Base-by-base conservation (phyloP, 2,113 vertebrate genomes). In the Dunckerocampus dactyliophorus region DNA sequence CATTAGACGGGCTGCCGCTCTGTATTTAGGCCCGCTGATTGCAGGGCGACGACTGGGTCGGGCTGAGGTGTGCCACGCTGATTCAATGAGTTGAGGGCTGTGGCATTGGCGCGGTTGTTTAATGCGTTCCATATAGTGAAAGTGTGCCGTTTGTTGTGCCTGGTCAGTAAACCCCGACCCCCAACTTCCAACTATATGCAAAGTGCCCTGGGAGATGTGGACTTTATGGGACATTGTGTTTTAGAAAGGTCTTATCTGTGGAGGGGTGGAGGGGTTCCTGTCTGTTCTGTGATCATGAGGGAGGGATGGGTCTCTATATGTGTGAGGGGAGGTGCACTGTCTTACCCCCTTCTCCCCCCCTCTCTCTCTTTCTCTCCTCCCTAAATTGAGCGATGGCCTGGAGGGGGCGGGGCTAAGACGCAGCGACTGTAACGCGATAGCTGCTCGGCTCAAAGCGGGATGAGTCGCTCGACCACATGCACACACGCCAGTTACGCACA, bases 391-490 rank as follows among this genome's bases (percentile, higher is more conserved):
- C 69, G 37, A 55, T 20, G 17, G 17, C n/a, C 6, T 13, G 88
- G 84, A 80, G 92, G 88, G 76, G 93, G 92, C 90, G 93, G 92
- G 81, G 89, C 83, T 83, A 83, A 80, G 81, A 87, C 88, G 88
- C 87, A 66, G 74, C 51, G 87, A 88, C 90, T 91, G 93, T 92
- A 92, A 93, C 88, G 90, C 90, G 92, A 92, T 90, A 85, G 92
- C 89, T 82, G 80, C 80, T 82, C 85, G 62, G 89, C 86, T 92
- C 88, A 81, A 88, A 79, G 82, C 82, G 65, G 84, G 66, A 91
- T 90, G 89, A 83, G 90, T 91, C 89, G 68, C 87, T 43, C 51
- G 3, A 66, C 28, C 66, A 16, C 63, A 55, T 52, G 8, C 7
- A 84, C 92, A 86, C 89, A 87, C 86, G 75, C 86, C 74, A 46